These are phyloP conservation scores for Caenorhabditis parvicauda DNA, from an alignment of 2,888 invertebrate genomes.

Conservation along the genomic window DNA sequence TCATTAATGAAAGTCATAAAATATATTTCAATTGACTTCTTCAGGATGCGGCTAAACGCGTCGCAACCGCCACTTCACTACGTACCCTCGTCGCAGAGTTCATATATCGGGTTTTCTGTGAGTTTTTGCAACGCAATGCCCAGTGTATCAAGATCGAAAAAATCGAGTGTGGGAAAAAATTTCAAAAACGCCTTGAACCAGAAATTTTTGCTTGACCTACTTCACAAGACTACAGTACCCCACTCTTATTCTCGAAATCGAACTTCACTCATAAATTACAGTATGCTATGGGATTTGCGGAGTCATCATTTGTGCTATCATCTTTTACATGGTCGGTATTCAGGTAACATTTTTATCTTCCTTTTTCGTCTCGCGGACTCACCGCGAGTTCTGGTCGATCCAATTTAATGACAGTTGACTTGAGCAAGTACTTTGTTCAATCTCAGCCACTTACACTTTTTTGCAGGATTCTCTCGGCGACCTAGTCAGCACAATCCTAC, in stretches of 20 bases:
- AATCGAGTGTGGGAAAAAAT: background rate
- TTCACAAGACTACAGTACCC: background rate
- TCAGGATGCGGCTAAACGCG: conserved; percentile 17
- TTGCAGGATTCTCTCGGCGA: conserved; percentile 44
- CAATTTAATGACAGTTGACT: too few relatives aligned
- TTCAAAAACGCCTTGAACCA: too few relatives aligned
- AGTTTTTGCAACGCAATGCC: conserved; percentile 13
- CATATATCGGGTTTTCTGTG: conserved; percentile 38
- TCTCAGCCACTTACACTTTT: too few relatives aligned
- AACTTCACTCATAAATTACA: conserved; percentile 7
- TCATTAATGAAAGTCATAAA: background rate
- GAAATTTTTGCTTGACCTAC: background rate
- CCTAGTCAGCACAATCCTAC: conserved; percentile 42
- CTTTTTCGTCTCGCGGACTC: too few relatives aligned
- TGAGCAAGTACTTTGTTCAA: too few relatives aligned
- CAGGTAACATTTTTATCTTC: conserved; percentile 7
- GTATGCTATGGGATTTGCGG: conserved; percentile 45
- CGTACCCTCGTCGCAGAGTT: conserved; percentile 28
- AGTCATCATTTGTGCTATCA: conserved; percentile 43
- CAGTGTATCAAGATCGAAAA: too few relatives aligned
- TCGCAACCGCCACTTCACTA: conserved; percentile 26
- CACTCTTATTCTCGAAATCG: background rate
- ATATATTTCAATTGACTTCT: background rate
- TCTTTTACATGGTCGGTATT: conserved; percentile 59
- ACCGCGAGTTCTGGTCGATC: too few relatives aligned